Evolutionary conservation across 2,888 invertebrate species (phyloP).

Genomic region (Andrena fulva): DNA sequence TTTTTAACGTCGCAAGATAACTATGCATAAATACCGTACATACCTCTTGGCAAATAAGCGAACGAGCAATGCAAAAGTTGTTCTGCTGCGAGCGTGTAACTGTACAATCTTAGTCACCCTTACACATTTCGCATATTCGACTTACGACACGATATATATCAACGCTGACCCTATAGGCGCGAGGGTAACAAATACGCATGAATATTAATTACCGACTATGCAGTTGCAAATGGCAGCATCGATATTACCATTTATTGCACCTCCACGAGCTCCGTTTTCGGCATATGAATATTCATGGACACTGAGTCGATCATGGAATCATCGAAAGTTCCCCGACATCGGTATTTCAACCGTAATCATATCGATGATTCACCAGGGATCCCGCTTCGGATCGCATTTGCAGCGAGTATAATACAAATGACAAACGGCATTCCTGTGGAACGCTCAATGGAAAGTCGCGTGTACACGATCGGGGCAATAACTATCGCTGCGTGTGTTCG

Average conservation of each 20-base stretch:
- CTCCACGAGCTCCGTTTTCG: constrained; percentile 29
- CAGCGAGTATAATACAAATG: constrained; percentile 8
- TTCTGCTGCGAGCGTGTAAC: constrained; percentile 52
- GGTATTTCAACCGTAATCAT: constrained; percentile 27
- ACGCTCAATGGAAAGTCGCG: constrained; percentile 18
- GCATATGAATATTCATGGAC: constrained; percentile 24
- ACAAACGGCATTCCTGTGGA: constrained; percentile 28
- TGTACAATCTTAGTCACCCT: constrained; percentile 59
- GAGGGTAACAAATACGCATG: constrained; percentile 49
- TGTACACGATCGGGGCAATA: neutral
- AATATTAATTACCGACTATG: constrained; percentile 51
- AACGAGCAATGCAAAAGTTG: constrained; percentile 39
- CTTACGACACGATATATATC: constrained; percentile 45
- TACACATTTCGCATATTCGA: constrained; percentile 56
- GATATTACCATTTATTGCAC: constrained; percentile 12
- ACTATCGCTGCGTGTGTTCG: neutral
- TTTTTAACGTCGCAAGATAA: constrained; percentile 40
- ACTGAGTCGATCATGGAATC: neutral
- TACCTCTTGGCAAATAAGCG: constrained; percentile 47
- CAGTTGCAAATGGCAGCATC: neutral
- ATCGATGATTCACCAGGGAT: constrained; percentile 30
- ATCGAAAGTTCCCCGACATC: constrained; percentile 12
- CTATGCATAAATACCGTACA: constrained; percentile 47
- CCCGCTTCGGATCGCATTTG: neutral
- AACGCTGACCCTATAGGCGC: constrained; percentile 24